phyloP scores from a whole-genome alignment of 2,888 invertebrate species.

The Cactoblastis cactorum region DNA sequence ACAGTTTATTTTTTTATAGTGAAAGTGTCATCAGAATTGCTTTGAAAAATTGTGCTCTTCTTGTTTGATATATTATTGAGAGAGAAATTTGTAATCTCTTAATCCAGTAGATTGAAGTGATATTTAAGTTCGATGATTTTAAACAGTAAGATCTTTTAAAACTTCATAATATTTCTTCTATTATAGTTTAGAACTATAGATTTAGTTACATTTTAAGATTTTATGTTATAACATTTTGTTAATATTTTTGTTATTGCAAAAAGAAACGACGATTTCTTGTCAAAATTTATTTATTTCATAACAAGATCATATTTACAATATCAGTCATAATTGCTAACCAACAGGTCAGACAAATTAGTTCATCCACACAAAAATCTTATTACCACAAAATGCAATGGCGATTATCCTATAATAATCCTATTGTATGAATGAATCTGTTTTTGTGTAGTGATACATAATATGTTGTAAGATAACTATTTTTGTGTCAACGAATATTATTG shows the following conservation, averaged over 20 bases:
- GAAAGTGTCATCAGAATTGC: no score
- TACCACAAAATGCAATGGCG: constrained; percentile 21
- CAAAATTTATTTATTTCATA: constrained; percentile 66
- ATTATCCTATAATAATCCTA: constrained; percentile 19
- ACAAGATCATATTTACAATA: constrained; percentile 71
- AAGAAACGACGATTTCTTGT: constrained; percentile 33
- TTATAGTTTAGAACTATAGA: not conserved
- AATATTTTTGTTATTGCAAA: not conserved
- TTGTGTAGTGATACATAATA: constrained; percentile 15
- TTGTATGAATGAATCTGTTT: constrained; percentile 27
- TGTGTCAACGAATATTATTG: not conserved
- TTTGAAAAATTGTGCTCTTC: not conserved
- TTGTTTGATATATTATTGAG: not conserved
- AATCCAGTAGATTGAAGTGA: no score
- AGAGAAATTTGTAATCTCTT: not conserved
- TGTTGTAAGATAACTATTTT: constrained; percentile 14
- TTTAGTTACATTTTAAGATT: not conserved
- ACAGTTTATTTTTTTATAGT: no score
- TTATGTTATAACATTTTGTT: not conserved
- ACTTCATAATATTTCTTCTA: not conserved
- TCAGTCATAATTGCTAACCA: constrained; percentile 65
- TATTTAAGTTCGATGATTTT: not conserved
- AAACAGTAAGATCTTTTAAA: not conserved
- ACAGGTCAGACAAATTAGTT: constrained; percentile 36
- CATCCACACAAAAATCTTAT: constrained; percentile 31